Evolutionary conservation across 2,888 invertebrate species (phyloP), one percentile per base, ranked within the genome.

Genomic region (Mythimna pallens): DNA sequence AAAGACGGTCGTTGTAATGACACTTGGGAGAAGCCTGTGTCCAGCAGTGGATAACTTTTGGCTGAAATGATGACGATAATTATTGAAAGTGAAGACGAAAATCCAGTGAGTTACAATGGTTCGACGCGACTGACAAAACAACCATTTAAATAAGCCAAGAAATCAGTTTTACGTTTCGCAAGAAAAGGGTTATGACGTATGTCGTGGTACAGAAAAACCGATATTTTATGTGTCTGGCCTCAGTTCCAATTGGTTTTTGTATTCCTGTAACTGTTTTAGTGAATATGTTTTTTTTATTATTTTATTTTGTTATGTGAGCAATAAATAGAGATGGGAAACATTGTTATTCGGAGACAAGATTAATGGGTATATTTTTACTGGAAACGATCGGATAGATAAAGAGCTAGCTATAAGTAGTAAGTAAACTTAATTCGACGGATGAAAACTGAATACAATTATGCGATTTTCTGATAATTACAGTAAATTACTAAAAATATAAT

Each of bases 81-180:
- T 17, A 30, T 1, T 10, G 30, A 17, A 9, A n/a, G 17, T 8
- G 7, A 10, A 12, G 30, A 52, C 20, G 67, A 66, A 2, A 62
- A 52, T 9, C 0, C 2, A 4, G 66, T 67, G 80, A 83, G 77
- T 66, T 70, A 12, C 70, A 52, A 50, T 65, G 57, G 81, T 86
- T 70, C 17, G 14, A 10, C 40, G 62, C 50, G n/a, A 70, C 76
- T 73, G 65, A 73, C 76, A 89, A 89, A 91, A 87, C 88, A 69
- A 89, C 89, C 89, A 91, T 89, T 92, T 89, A 90, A 86, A 84
- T 86, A 84, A 88, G 88, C 90, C 87, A 76, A 88, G 87, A 87
- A 90, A 91, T 90, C 88, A 86, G 86, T 89, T 90, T 89, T 87
- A 88, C 81, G 86, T 86, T 89, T 88, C 87, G 74, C 84, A 80